phyloP scores from a whole-genome alignment of 2,113 vertebrate species.

The Campylorhamphus procurvoides region DNA sequence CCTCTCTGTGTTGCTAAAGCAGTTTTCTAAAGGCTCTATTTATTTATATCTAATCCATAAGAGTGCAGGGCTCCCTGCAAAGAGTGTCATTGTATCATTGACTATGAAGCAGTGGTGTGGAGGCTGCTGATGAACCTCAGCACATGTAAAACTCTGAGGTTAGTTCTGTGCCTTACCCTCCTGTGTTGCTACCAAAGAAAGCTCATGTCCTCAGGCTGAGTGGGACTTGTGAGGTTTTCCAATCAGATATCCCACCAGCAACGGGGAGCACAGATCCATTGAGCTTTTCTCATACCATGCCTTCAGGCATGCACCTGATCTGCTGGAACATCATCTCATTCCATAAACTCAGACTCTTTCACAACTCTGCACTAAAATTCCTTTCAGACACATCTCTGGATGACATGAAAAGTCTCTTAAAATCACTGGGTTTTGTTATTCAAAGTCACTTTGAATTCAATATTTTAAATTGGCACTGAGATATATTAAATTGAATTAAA shows the following conservation, averaged over 20 bases:
- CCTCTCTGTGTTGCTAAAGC: neutral
- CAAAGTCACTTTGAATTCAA: neutral
- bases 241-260: neutral
- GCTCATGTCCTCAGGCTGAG: neutral
- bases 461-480: neutral
- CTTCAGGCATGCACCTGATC: neutral
- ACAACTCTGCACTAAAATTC: neutral
- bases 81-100: neutral
- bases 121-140: neutral
- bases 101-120: neutral
- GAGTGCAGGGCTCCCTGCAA: neutral
- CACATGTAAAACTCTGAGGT: neutral
- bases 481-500: neutral
- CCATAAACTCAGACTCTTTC: neutral
- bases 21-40: neutral
- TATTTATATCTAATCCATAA: neutral
- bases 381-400: neutral
- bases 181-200: neutral
- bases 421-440: neutral
- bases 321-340: neutral
- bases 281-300: neutral
- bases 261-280: accelerated
- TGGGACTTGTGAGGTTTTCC: neutral
- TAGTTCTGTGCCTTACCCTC: neutral
- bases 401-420: neutral